Base-by-base conservation (phyloP, 1,140 invertebrate species). In the Coelopa frigida region DNA sequence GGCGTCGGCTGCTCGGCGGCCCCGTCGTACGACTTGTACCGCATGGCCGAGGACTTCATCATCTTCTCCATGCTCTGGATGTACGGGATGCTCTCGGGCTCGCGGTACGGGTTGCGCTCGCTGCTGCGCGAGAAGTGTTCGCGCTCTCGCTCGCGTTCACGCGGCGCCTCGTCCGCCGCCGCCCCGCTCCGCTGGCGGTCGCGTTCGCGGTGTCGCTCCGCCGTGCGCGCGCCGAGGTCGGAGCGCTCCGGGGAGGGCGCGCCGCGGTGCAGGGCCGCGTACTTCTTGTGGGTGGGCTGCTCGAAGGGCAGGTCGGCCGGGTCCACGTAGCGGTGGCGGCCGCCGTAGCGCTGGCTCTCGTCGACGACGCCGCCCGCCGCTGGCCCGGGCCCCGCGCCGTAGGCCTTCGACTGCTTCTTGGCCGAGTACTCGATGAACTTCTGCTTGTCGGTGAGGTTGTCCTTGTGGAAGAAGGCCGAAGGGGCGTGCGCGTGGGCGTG, bases 41-140 rank as follows among this genome's bases (percentile, higher is more conserved):
- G 57, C 54, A 69, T 67, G 41, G 61, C 62, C 24, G 62, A 59
- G 8, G 62, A 65, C 27, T 68, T 69, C 55, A 69, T 68, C 61
- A 68, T 59, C 49, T 66, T 65, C 47, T 69, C 66, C 54, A 68
- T 67, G 47, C 59, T 66, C 41, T 69, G 61, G 23, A 64, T 67
- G 27, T 68, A 69, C 14, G 66, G 66, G 26, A 68, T 52, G 27
- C 66, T 69, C 46, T 67, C 66, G 0, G 66, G 62, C 51, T 69
- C 66, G 5, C 59, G 51, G 32, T 69, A 68, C 4, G 66, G 63
- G 56, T 65, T 67, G 5, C 62, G 60, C 27, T 67, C 61, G 21
- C 49, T 50, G 36, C 51, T 52, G 1, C 55, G 46, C 1, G 64
- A 61, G 22, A 57, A 56, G 1, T 56, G 44, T n/a, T 52, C 43